A percentile compares a stretch with the other conserved stretches of the same genome.
These are phyloP conservation scores for Vespertilio murinus DNA, from an alignment of 2,797 vertebrate species.

Conservation along the genomic window DNA sequence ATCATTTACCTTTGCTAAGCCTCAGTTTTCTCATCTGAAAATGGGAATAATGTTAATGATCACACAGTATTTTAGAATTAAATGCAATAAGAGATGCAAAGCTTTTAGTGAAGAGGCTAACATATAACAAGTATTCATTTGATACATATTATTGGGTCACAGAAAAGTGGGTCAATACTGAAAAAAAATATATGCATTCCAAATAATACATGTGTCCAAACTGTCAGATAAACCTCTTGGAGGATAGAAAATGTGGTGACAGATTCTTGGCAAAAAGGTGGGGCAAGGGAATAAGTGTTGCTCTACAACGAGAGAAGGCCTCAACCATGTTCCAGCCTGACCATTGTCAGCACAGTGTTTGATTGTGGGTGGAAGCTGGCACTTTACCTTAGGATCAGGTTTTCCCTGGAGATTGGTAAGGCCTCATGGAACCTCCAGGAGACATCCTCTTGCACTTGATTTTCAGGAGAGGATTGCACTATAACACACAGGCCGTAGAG, in stretches of 20 bases:
- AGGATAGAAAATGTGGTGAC: neutral
- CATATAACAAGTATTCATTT: neutral
- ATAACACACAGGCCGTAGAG: neutral
- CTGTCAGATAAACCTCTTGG: neutral
- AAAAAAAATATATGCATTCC: neutral
- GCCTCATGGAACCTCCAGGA: neutral
- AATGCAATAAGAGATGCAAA: neutral
- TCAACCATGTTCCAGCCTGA: neutral
- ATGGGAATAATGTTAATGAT: neutral
- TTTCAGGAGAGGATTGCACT: conserved; percentile 1
- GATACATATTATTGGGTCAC: neutral
- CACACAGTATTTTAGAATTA: neutral
- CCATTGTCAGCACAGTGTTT: neutral
- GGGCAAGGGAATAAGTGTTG: neutral
- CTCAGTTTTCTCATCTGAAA: conserved; percentile 29
- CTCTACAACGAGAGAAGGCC: neutral
- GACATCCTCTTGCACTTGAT: neutral
- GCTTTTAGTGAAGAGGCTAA: neutral
- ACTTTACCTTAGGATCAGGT: neutral
- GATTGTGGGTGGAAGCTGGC: neutral
- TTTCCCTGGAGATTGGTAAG: neutral
- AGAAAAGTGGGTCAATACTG: neutral
- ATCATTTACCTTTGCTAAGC: neutral
- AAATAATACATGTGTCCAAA: neutral
- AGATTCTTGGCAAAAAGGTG: neutral